These are phyloP conservation scores for Amazona ochrocephala DNA, from an alignment of 2,797 vertebrate genomes.

Conservation along the genomic window DNA sequence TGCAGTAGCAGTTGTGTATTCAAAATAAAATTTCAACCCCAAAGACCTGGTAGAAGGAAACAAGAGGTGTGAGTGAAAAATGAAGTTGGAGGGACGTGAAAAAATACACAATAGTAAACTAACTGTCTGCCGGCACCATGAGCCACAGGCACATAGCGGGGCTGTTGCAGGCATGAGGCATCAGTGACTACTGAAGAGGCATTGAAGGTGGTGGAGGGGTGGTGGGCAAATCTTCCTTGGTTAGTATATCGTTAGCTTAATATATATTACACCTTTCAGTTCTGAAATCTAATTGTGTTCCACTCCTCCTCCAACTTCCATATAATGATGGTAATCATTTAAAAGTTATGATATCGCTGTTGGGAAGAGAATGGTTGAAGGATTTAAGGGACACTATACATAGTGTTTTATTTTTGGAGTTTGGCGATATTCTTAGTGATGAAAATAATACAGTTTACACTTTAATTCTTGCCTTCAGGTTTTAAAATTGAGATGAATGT, in stretches of 20 bases:
- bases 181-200: background rate
- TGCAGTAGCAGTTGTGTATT: background rate
- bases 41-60: background rate
- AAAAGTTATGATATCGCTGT: background rate
- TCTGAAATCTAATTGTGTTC: background rate
- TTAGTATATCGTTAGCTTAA: rapidly evolving
- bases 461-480: background rate
- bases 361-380: background rate
- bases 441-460: background rate
- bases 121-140: background rate
- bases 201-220: background rate
- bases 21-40: background rate
- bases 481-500: background rate
- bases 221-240: background rate
- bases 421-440: background rate
- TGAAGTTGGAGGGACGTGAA: rapidly evolving
- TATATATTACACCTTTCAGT: rapidly evolving
- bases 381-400: background rate
- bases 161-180: background rate
- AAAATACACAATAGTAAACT: background rate
- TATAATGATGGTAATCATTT: background rate
- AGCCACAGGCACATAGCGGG: rapidly evolving
- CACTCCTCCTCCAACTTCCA: background rate
- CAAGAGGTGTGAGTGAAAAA: background rate
- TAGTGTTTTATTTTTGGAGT: background rate